Conservation (phyloP, 2,797 vertebrate species). For the Sebastolobus altivelis region DNA sequence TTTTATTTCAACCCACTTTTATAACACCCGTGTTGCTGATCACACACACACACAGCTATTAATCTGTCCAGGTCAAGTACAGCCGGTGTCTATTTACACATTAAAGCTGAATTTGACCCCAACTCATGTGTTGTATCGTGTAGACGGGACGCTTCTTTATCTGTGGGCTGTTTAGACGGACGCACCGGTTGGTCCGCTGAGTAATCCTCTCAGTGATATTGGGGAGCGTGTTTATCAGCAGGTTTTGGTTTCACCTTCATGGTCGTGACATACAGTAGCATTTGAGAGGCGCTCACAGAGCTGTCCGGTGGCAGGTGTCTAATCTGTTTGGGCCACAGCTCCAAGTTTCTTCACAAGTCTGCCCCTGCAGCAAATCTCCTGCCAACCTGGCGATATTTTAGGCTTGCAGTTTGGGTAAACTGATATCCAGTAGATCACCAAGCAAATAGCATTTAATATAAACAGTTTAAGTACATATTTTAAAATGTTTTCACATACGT, state of each 20-base stretch:
- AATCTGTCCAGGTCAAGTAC: conserved; percentile 82
- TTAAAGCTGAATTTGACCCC: conserved; percentile 75
- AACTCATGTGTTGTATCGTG: conserved; percentile 59
- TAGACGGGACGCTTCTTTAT: conserved; percentile 47
- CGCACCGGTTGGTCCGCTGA: conserved; percentile 44
- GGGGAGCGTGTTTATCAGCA: conserved; percentile 72
- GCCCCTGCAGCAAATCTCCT: conserved; percentile 24
- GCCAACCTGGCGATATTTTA: conserved; percentile 30
- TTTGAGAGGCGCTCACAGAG: conserved; percentile 39
- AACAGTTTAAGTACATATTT: background rate
- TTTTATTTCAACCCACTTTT: conserved; percentile 56
- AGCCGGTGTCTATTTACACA: conserved; percentile 79
- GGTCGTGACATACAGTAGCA: conserved; percentile 48
- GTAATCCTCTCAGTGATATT: conserved; percentile 62
- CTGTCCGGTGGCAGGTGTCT: conserved; percentile 65
- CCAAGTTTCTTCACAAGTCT: conserved; percentile 29
- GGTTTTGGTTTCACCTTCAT: conserved; percentile 74
- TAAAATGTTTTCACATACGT: background rate
- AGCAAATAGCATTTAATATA: background rate
- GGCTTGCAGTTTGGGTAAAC: conserved; percentile 8
- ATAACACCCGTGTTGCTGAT: conserved; percentile 74
- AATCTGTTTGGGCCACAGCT: conserved; percentile 40
- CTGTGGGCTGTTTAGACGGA: conserved; percentile 63
- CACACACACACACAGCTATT: conserved; percentile 71
- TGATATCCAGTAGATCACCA: background rate